Evolutionary conservation across 2,797 vertebrate species (phyloP).

Genomic region (Antennarius maculatus): DNA sequence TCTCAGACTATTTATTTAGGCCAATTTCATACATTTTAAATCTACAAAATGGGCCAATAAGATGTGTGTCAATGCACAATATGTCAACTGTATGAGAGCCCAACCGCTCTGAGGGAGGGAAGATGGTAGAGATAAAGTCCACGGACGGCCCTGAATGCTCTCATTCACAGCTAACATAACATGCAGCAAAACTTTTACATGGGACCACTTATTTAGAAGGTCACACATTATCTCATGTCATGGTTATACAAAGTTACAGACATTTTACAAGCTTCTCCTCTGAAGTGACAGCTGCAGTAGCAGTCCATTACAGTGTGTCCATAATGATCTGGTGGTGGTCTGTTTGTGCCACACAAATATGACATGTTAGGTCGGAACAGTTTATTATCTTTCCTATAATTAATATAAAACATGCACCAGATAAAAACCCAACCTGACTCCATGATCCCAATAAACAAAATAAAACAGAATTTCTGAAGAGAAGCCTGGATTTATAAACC

Average conservation of each 20-base stretch:
- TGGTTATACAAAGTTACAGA: conserved; percentile 24
- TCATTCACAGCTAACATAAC: conserved; percentile 67
- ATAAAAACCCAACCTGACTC: too few species aligned
- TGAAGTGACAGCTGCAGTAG: conserved; percentile 21
- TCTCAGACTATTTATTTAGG: conserved; percentile 68
- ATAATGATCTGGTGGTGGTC: neutral
- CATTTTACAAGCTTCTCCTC: conserved; percentile 17
- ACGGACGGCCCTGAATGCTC: conserved; percentile 67
- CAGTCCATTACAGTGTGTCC: neutral
- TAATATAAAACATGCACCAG: too few species aligned
- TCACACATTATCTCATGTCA: conserved; percentile 46
- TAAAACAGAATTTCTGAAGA: too few species aligned
- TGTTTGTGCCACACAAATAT: neutral
- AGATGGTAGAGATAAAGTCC: conserved; percentile 76
- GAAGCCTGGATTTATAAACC: neutral
- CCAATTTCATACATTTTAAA: conserved; percentile 74
- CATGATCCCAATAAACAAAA: too few species aligned
- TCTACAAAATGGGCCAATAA: conserved; percentile 45
- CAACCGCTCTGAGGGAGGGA: conserved; percentile 40
- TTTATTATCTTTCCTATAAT: neutral
- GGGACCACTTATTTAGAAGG: conserved; percentile 16
- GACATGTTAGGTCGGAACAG: neutral
- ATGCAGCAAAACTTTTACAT: conserved; percentile 23
- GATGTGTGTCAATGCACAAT: conserved; percentile 47
- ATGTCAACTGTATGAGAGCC: conserved; percentile 57